Percentiles rank a stretch among this genome's conserved stretches.
Evolutionary conservation across 1,140 invertebrate genomes (phyloP).

Genomic region (Lepidurus packardi): DNA sequence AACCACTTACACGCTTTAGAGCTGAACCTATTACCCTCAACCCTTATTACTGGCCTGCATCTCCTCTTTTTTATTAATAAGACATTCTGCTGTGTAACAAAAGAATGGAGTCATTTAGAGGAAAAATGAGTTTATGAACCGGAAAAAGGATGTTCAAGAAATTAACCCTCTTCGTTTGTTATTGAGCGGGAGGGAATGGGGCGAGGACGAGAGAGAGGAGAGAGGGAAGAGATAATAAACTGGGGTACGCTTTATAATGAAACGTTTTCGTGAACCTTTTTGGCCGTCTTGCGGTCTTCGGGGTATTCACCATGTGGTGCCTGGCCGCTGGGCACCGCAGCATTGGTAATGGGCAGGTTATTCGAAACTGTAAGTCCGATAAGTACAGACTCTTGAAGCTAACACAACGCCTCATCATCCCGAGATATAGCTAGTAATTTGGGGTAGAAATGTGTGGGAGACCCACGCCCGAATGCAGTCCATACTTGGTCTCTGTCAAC

Average conservation of each 20-base stretch:
- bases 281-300: background rate
- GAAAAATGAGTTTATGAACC: constrained; percentile 13
- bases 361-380: constrained; percentile 8
- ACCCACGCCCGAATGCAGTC: background rate
- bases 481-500: constrained; percentile 4
- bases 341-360: constrained; percentile 21
- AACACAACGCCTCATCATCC: background rate
- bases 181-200: background rate
- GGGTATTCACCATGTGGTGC: constrained; percentile 12
- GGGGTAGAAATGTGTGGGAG: constrained; percentile 3
- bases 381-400: constrained; percentile 1
- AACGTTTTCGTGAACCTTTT: constrained; percentile 9
- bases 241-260: background rate
- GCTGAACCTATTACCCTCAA: background rate
- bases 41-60: background rate
- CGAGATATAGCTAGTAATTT: background rate
- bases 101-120: constrained; percentile 16
- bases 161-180: background rate
- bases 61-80: constrained; percentile 1
- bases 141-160: constrained; percentile 9
- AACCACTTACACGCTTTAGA: constrained; percentile 5
- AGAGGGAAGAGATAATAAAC: background rate
- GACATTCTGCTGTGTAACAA: background rate
- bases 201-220: background rate
- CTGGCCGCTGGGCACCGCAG: background rate